phyloP scores from a whole-genome alignment of 1,140 invertebrate species.

The Ceratina australensis region DNA sequence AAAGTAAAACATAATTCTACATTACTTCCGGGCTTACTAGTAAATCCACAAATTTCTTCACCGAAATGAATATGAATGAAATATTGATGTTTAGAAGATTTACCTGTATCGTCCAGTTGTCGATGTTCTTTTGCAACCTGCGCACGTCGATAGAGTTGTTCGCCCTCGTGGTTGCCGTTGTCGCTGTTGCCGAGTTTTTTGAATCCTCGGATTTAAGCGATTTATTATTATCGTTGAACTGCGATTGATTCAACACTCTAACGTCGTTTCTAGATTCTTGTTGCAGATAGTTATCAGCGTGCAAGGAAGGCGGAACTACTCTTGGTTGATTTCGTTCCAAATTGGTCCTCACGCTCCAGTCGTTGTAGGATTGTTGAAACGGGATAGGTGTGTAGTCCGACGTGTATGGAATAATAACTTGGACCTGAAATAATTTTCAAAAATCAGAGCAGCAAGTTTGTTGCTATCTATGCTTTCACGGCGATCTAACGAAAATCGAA shows the following conservation, averaged over 20 bases:
- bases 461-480: no score
- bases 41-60: not conserved
- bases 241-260: conserved; percentile 60
- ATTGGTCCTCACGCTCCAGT: conserved; percentile 62
- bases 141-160: conserved; percentile 85
- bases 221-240: conserved; percentile 67
- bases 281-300: conserved; percentile 68
- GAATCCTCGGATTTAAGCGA: conserved; percentile 60
- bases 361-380: conserved; percentile 71
- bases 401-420: conserved; percentile 89
- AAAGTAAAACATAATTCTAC: not conserved
- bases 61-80: not conserved
- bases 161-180: conserved; percentile 16
- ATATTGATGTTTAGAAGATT: not conserved
- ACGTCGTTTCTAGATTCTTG: conserved; percentile 67
- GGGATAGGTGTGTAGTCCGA: conserved; percentile 82
- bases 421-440: conserved; percentile 77
- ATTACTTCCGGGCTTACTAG: not conserved
- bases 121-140: conserved; percentile 89
- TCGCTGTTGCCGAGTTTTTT: conserved; percentile 54
- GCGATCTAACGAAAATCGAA: no score
- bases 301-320: conserved; percentile 75
- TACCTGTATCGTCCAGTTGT: conserved; percentile 91
- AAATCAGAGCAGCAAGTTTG: not conserved
- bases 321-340: conserved; percentile 72